These are phyloP conservation scores for Fopius arisanus DNA, from an alignment of 1,140 invertebrate genomes.

Conservation along the genomic window DNA sequence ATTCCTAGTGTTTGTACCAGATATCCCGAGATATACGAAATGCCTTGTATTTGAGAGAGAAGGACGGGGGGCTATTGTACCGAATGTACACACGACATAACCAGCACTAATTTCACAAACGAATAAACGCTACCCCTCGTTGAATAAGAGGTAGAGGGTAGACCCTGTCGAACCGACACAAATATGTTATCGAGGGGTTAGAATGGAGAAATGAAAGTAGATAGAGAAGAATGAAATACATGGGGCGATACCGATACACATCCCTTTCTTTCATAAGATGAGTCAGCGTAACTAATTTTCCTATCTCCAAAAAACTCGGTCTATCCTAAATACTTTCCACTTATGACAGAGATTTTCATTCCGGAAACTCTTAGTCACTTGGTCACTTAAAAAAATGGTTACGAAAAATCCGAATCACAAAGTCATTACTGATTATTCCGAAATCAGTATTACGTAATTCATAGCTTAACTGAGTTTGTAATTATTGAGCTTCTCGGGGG, in stretches of 20 bases:
- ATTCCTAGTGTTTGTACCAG: conserved; percentile 5
- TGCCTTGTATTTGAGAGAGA: conserved; percentile 42
- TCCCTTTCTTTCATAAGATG: conserved; percentile 43
- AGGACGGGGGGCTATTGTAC: conserved; percentile 15
- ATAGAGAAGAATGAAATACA: conserved; percentile 50
- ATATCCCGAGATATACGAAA: conserved; percentile 10
- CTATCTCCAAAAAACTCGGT: conserved; percentile 3
- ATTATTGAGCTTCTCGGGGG: too few relatives aligned
- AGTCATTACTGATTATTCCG: too few relatives aligned
- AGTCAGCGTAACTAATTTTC: conserved; percentile 42
- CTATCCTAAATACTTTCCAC: conserved; percentile 17
- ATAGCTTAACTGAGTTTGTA: too few relatives aligned
- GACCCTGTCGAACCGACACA: conserved; percentile 46
- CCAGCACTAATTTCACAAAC: conserved; percentile 66
- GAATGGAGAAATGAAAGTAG: conserved; percentile 25
- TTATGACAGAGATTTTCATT: too few relatives aligned
- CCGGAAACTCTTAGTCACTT: too few relatives aligned
- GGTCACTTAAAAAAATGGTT: too few relatives aligned
- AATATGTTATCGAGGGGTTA: conserved; percentile 43
- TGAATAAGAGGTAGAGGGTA: conserved; percentile 30
- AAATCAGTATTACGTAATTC: too few relatives aligned
- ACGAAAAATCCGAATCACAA: too few relatives aligned
- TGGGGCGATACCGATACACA: conserved; percentile 59
- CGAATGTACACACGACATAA: conserved; percentile 56
- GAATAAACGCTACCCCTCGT: conserved; percentile 56